These are phyloP conservation scores for Rhingia rostrata DNA, from an alignment of 2,888 invertebrate genomes.

Conservation along the genomic window DNA sequence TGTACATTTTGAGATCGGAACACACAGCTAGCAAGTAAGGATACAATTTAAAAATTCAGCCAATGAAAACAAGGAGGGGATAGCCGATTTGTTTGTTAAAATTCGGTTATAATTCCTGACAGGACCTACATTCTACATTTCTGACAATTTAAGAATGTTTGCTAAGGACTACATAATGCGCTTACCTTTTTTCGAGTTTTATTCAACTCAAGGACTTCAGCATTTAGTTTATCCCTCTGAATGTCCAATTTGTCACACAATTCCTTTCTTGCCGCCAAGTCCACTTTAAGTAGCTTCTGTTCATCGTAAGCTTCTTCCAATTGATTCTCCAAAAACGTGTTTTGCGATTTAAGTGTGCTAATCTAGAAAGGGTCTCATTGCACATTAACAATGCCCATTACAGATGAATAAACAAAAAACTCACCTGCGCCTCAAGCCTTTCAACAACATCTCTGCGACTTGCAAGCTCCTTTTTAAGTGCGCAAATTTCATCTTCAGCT, in stretches of 20 bases:
- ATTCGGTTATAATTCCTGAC: too few relatives aligned
- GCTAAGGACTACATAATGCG: not conserved
- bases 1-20: too few relatives aligned
- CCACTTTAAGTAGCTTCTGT: conserved; percentile 85
- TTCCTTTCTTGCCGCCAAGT: conserved; percentile 85
- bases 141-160: not conserved
- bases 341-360: conserved; percentile 84
- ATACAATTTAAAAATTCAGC: too few relatives aligned
- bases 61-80: too few relatives aligned
- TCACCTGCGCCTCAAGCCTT: conserved; percentile 85
- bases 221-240: conserved; percentile 86
- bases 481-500: conserved; percentile 85
- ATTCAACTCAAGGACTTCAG: conserved; percentile 84
- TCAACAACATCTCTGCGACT: conserved; percentile 84
- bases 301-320: conserved; percentile 85
- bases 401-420: not conserved
- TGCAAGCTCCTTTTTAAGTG: conserved; percentile 86
- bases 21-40: too few relatives aligned
- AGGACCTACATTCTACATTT: too few relatives aligned
- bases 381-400: not conserved
- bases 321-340: conserved; percentile 87
- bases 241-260: conserved; percentile 87
- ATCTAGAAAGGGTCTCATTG: conserved; percentile 70
- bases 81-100: too few relatives aligned
- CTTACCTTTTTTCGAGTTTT: conserved; percentile 78